phyloP scores from a whole-genome alignment of 2,888 invertebrate genomes.

The Villa cingulata region DNA sequence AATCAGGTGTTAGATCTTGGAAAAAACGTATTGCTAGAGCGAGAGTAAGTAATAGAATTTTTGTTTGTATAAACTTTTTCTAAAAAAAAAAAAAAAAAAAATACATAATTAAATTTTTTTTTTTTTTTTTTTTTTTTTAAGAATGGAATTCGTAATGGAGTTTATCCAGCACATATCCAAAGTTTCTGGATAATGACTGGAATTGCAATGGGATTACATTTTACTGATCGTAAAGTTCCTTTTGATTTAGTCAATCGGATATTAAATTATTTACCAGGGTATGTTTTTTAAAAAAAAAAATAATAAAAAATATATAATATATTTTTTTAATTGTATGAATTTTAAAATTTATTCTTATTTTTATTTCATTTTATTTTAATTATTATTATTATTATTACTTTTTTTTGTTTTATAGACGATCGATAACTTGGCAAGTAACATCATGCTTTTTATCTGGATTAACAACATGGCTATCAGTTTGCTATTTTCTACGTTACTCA shows the following conservation, averaged over 20 bases:
- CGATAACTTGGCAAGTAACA: conserved; percentile 55
- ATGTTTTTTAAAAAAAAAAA: too few relatives aligned
- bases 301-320: neutral
- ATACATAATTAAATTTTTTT: neutral
- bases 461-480: conserved; percentile 73
- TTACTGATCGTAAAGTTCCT: conserved; percentile 66
- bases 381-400: too few relatives aligned
- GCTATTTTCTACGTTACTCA: conserved; percentile 73
- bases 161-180: conserved; percentile 88
- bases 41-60: conserved; percentile 53
- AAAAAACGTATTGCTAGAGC: conserved; percentile 83
- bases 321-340: neutral
- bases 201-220: conserved; percentile 64
- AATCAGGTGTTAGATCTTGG: conserved; percentile 90
- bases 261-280: conserved; percentile 61
- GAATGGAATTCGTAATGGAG: conserved; percentile 91
- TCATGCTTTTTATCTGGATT: conserved; percentile 63
- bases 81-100: too few relatives aligned
- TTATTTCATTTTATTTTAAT: neutral
- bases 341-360: too few relatives aligned
- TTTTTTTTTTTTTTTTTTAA: conserved; percentile 35
- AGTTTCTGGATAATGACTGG: conserved; percentile 76
- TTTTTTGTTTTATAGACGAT: conserved; percentile 39
- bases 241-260: conserved; percentile 69
- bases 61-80: neutral